Percentiles rank a stretch among this genome's conserved stretches.
Conservation (phyloP, 1,140 invertebrate species). For the Brachionus rotundiformis region DNA sequence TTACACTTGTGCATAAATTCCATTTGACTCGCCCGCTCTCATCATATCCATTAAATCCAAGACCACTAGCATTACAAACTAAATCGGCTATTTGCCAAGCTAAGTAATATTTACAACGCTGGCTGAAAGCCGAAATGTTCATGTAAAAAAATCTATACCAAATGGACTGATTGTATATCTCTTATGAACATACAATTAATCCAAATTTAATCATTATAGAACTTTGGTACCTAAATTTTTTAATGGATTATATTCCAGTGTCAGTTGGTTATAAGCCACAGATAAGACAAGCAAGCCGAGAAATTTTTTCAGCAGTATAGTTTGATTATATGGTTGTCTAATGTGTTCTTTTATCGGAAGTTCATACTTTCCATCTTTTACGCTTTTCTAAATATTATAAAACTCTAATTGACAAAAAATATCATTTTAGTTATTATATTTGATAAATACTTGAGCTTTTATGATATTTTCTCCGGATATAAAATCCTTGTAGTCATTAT, state of each 20-base stretch:
- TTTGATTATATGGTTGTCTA: background rate
- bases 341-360: background rate
- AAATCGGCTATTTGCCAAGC: constrained; percentile 86
- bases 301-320: background rate
- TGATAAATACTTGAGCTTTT: background rate
- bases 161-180: background rate
- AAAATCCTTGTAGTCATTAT: constrained; percentile 52
- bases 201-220: no score
- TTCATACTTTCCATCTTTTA: no score
- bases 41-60: constrained; percentile 83
- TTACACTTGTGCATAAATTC: constrained; percentile 87
- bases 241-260: background rate
- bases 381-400: no score
- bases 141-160: constrained; percentile 24
- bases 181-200: no score
- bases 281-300: background rate
- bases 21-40: constrained; percentile 71
- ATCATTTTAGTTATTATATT: background rate
- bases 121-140: constrained; percentile 28
- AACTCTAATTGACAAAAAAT: no score
- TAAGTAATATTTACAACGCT: constrained; percentile 88
- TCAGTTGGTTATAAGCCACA: background rate
- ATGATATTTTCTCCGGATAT: constrained; percentile 41
- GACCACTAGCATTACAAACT: constrained; percentile 86
- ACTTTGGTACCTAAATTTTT: constrained; percentile 47